Evolutionary conservation across 1,140 invertebrate genomes (phyloP).

Genomic region (Cotesia glomerata): DNA sequence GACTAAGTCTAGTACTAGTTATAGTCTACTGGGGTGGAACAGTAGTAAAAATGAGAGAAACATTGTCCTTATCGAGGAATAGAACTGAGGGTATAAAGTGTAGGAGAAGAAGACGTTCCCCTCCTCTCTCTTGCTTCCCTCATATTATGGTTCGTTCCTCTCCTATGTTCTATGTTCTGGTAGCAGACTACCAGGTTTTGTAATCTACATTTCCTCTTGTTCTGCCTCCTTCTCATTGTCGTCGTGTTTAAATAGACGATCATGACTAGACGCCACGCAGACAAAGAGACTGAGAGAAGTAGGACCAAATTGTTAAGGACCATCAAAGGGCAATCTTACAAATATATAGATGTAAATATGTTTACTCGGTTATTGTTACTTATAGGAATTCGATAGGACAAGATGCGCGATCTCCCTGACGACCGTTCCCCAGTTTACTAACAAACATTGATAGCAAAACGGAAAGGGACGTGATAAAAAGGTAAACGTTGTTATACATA

Average conservation of each 20-base stretch:
- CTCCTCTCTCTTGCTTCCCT: too few relatives aligned
- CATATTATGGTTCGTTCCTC: too few relatives aligned
- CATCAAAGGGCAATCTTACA: not conserved
- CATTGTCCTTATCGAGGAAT: conserved; percentile 22
- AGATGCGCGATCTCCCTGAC: not conserved
- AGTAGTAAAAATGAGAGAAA: conserved; percentile 16
- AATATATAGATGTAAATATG: not conserved
- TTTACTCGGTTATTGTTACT: not conserved
- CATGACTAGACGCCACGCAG: too few relatives aligned
- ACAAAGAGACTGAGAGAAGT: too few relatives aligned
- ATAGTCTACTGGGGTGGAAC: not conserved
- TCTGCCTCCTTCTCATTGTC: too few relatives aligned
- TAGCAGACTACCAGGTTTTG: too few relatives aligned
- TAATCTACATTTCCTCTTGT: too few relatives aligned
- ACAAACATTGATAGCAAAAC: not conserved
- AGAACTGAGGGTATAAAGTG: not conserved
- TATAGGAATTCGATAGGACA: not conserved
- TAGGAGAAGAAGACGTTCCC: not conserved
- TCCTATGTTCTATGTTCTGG: too few relatives aligned
- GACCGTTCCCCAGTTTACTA: not conserved
- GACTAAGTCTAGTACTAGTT: not conserved
- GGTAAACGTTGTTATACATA: too few relatives aligned
- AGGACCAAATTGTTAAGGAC: not conserved
- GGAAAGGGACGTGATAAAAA: not conserved
- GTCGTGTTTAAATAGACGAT: too few relatives aligned